Conservation (phyloP, 2,888 invertebrate species). For the Sesia apiformis region DNA sequence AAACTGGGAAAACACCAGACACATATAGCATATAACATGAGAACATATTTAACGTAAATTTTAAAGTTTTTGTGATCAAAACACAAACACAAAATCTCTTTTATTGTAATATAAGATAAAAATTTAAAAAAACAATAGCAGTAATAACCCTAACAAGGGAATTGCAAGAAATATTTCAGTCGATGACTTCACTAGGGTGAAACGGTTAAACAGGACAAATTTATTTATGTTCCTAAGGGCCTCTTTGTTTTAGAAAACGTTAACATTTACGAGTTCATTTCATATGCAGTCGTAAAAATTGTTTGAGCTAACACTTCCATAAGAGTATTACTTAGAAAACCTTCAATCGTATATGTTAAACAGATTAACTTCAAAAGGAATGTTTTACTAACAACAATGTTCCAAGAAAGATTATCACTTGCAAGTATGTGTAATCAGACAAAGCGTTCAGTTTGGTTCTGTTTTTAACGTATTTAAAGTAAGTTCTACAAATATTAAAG, state of each 20-base stretch:
- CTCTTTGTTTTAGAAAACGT: conserved; percentile 23
- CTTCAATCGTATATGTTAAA: background rate
- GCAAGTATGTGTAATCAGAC: background rate
- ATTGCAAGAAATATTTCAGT: conserved; percentile 26
- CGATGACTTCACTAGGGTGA: conserved; percentile 53
- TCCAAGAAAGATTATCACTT: conserved; percentile 2
- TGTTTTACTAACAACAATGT: background rate
- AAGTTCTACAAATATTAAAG: too few relatives aligned
- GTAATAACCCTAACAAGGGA: background rate
- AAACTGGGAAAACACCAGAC: too few relatives aligned
- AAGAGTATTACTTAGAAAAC: background rate
- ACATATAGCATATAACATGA: too few relatives aligned
- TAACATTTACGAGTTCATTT: conserved; percentile 13
- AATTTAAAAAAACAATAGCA: too few relatives aligned
- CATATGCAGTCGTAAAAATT: conserved; percentile 3
- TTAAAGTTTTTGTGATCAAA: too few relatives aligned
- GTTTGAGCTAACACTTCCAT: conserved; percentile 2
- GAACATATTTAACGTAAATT: too few relatives aligned
- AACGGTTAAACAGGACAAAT: conserved; percentile 22
- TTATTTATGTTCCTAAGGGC: conserved; percentile 36
- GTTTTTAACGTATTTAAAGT: too few relatives aligned
- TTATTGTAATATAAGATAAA: too few relatives aligned
- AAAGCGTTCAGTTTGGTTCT: background rate
- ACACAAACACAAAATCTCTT: too few relatives aligned
- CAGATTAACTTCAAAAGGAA: conserved; percentile 4